Evolutionary conservation across 2,888 invertebrate species (phyloP).

Genomic region (Palloptera scutellata): DNA sequence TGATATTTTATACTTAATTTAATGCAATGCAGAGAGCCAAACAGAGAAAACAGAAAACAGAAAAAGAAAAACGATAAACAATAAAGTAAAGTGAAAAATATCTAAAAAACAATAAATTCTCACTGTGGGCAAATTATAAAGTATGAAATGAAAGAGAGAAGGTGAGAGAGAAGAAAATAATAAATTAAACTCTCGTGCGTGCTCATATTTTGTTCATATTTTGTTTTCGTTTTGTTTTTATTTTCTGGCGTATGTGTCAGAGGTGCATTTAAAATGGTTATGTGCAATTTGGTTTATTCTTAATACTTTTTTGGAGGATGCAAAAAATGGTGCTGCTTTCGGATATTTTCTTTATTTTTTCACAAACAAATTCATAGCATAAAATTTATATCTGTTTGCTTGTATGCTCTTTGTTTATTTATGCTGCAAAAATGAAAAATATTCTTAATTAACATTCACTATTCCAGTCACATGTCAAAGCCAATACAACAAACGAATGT

Average conservation of each 20-base stretch:
- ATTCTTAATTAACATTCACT: slow-evolving; percentile 36
- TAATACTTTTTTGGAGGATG: neutral
- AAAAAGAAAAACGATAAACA: slow-evolving; percentile 6
- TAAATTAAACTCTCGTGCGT: slow-evolving; percentile 23
- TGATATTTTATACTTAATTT: neutral
- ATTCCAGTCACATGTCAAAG: slow-evolving; percentile 36
- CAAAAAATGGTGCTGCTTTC: neutral
- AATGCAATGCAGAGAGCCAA: slow-evolving; percentile 18
- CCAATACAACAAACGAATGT: slow-evolving; percentile 22
- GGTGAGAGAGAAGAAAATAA: slow-evolving; percentile 2
- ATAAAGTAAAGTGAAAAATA: too few species aligned
- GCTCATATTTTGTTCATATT: slow-evolving; percentile 8
- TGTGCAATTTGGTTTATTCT: too few species aligned
- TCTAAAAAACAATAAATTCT: neutral
- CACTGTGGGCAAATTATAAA: neutral
- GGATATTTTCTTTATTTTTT: neutral
- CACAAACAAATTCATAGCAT: slow-evolving; percentile 9
- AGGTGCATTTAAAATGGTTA: slow-evolving; percentile 32
- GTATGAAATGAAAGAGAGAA: slow-evolving; percentile 12
- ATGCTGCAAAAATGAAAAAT: slow-evolving; percentile 2
- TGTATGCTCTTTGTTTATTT: slow-evolving; percentile 9
- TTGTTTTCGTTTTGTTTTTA: slow-evolving; percentile 17
- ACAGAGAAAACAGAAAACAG: slow-evolving; percentile 11
- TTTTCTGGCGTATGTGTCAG: slow-evolving; percentile 19
- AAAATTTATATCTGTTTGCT: slow-evolving; percentile 20